phyloP scores from a whole-genome alignment of 1,140 invertebrate species.

The Drosophila saltans region DNA sequence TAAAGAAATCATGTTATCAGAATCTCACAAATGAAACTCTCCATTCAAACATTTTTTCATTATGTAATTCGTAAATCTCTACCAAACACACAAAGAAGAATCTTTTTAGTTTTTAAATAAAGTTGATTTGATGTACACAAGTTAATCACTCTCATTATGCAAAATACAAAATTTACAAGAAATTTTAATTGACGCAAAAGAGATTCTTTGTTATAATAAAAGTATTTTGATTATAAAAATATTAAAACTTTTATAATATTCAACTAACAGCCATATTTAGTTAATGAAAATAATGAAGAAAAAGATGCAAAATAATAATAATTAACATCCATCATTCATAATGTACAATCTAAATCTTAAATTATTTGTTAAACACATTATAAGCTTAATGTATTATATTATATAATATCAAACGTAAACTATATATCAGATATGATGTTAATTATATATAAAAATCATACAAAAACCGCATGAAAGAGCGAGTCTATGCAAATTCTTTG shows the following conservation, averaged over 20 bases:
- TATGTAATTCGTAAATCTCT: conserved; percentile 33
- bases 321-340: conserved; percentile 68
- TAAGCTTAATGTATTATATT: conserved; percentile 71
- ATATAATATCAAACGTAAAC: conserved; percentile 37
- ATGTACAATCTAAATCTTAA: conserved; percentile 70
- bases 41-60: conserved; percentile 39
- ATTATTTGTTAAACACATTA: conserved; percentile 59
- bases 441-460: background rate
- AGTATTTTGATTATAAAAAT: conserved; percentile 68
- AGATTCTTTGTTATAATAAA: conserved; percentile 60
- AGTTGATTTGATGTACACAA: too few species aligned
- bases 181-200: conserved; percentile 49
- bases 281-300: conserved; percentile 58
- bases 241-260: conserved; percentile 31
- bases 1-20: conserved; percentile 54
- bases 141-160: too few species aligned
- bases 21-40: conserved; percentile 71
- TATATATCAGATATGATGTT: conserved; percentile 1
- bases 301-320: conserved; percentile 25
- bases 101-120: conserved; percentile 40
- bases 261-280: conserved; percentile 79
- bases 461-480: background rate
- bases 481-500: conserved; percentile 60
- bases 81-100: conserved; percentile 52
- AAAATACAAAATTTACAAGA: too few species aligned